These are phyloP conservation scores for Eumacrocentrus americanus DNA, from an alignment of 2,888 invertebrate genomes.

Conservation along the genomic window DNA sequence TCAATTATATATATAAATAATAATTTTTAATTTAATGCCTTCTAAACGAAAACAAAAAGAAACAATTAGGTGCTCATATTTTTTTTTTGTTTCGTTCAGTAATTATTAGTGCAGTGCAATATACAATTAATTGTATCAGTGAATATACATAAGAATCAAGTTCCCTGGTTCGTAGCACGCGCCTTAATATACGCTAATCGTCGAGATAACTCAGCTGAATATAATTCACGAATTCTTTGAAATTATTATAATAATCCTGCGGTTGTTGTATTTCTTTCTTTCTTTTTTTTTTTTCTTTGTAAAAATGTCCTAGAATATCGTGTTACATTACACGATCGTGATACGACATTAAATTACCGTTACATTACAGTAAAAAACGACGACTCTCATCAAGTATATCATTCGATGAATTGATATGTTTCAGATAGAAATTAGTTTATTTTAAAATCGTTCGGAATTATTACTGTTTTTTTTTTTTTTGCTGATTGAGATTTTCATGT, in stretches of 20 bases:
- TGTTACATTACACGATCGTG: background rate
- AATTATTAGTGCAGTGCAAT: background rate
- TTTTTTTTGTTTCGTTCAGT: background rate
- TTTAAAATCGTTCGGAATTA: slow-evolving; percentile 1
- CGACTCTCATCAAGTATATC: background rate
- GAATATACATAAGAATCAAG: slow-evolving; percentile 10
- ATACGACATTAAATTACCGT: background rate
- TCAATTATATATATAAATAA: background rate
- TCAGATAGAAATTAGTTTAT: slow-evolving; percentile 4
- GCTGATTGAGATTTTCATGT: background rate
- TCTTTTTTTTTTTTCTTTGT: slow-evolving; percentile 3
- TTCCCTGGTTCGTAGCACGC: slow-evolving; percentile 31
- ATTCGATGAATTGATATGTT: slow-evolving; percentile 28
- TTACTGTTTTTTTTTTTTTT: background rate
- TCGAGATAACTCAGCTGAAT: background rate
- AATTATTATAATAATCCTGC: slow-evolving; percentile 2
- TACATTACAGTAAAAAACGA: slow-evolving; percentile 22
- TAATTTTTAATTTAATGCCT: background rate
- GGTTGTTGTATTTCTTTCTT: background rate
- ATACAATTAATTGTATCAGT: background rate
- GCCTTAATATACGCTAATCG: slow-evolving; percentile 33
- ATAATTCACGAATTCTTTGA: background rate
- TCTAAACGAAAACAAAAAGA: background rate
- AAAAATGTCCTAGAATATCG: slow-evolving; percentile 14
- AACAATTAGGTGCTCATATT: background rate